Base-by-base conservation (phyloP, 2,797 vertebrate species). In the Melopsittacus undulatus region DNA sequence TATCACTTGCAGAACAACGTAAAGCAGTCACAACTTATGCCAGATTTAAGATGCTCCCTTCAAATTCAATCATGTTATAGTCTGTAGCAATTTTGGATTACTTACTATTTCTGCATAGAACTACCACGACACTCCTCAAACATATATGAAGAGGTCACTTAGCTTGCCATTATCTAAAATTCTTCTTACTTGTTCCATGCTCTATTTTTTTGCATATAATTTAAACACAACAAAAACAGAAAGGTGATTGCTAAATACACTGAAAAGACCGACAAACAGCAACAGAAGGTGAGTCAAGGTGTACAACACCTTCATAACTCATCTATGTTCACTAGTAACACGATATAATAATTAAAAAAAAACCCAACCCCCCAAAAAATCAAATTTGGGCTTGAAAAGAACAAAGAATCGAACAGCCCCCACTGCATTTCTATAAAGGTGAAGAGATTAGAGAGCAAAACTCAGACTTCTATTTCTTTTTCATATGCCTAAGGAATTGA, bases 11-110 rank as follows among this genome's bases (percentile, higher is more conserved):
- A 69, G 76, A 93, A 83, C 43, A 90, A 80, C 0, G 0, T 66
- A 92, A 92, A 94, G 85, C 73, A 95, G 54, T 32, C 91, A 88
- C 40, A 92, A 70, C n/a, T 88, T 86, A 75, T 29, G 40, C 23
- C 79, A 78, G 66, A 85, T 91, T 78, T 85, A 81, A 94, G 75
- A 93, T 5, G 6, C 40, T 36, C 38, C 63, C 64, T 92, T 87
- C 66, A 91, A 92, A 89, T 56, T 78, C 46, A 76, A 24, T 59
- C 69, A 66, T 10, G 18, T 23, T 54, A 20, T 36, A 40, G 30
- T 73, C 73, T 22, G 6, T 7, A 67, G 63, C 83, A 91, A 86
- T 79, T 82, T 43, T 59, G 40, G 51, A 59, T 51, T 73, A 91
- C 63, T 92, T 45, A 21, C 14, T 52, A 64, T 38, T 80, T 74